Base-by-base conservation (phyloP, 1,140 invertebrate species). In the Olivierus martensii region DNA sequence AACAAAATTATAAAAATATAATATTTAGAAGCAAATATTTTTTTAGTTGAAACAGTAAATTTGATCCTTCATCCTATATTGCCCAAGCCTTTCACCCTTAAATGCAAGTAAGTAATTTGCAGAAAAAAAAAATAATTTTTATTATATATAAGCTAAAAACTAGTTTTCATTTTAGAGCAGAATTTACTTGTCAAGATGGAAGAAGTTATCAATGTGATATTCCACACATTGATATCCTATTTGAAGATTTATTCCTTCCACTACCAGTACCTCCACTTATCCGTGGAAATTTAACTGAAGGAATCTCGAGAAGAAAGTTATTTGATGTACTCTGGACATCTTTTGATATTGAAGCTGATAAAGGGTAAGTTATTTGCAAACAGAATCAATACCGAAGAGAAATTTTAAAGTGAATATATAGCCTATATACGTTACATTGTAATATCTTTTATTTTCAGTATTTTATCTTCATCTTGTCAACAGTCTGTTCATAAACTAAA, bases 191-290 rank as follows among this genome's bases (percentile, higher is more conserved):
- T 38, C 17, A 45, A 36, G 48, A 50, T 22, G 53, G 53, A 22
- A 37, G 28, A 11, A 54, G 42, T 14, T 54, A 46, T 46, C 22
- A 11, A 14, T 45, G 47, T n/a, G n/a, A 34, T 49, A 41, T 46
- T 10, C 48, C 41, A 22, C 15, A 41, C 18, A 6, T 49, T 2
- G 12, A 17, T 3, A 14, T 54, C 35, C 17, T 34, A n/a, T 54
- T 54, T 45, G 42, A 54, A 38, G 53, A 54, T 49, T 50, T 54
- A 46, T 49, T 54, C 42, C 42, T 54, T 28, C 53, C 53, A 17
- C 36, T 54, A 10, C 53, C 41, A 42, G 42, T 54, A 2, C 46
- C 52, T 21, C 17, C 35, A 14, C 34, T 28, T 22, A 1, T 28
- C 36, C 15, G 34, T n/a, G 7, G 14, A 2, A 42, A 19, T 18